A percentile compares a stretch with the other conserved stretches of the same genome.
These are phyloP conservation scores for Limnephilus marmoratus DNA, from an alignment of 2,888 invertebrate genomes.

Conservation along the genomic window DNA sequence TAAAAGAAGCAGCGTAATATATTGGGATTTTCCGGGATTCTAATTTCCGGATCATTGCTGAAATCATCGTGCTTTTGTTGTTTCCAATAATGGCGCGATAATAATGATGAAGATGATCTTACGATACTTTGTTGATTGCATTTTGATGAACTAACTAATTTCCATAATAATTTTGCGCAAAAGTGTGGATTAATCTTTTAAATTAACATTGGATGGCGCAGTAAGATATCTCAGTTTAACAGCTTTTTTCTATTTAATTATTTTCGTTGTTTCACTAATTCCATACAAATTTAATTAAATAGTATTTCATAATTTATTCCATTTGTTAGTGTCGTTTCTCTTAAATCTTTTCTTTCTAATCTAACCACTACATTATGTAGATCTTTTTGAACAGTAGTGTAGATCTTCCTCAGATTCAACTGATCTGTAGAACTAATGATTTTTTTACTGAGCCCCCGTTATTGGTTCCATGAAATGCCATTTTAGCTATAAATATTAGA, in stretches of 20 bases:
- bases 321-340: neutral
- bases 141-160: neutral
- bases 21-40: neutral
- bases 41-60: neutral
- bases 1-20: neutral
- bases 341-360: no score
- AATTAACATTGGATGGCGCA: neutral
- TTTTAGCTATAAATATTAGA: neutral
- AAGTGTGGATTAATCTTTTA: neutral
- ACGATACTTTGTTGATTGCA: neutral
- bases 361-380: no score
- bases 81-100: neutral
- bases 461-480: neutral
- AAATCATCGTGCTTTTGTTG: neutral
- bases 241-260: neutral
- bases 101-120: neutral
- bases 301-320: neutral
- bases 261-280: neutral
- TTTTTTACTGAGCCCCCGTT: neutral
- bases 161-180: neutral
- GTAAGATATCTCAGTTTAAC: neutral
- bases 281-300: neutral
- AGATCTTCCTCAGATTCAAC: neutral
- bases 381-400: no score
- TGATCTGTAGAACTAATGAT: neutral